Conservation (phyloP, 1,140 invertebrate species). For the Zophobas morio region DNA sequence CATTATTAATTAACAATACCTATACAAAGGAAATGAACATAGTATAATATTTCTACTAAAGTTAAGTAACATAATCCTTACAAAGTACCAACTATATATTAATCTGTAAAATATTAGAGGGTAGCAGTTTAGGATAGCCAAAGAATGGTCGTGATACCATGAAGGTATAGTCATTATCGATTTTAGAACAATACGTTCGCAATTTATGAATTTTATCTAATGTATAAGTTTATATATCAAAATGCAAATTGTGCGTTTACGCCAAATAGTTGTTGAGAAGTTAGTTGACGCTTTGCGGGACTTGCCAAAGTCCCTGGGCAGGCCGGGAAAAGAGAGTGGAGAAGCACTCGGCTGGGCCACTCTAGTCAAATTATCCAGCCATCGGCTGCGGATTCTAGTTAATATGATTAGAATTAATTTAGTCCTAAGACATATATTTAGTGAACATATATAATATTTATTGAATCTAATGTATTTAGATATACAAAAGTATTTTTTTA, state of each 20-base stretch:
- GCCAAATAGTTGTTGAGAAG: conserved; percentile 66
- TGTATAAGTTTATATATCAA: conserved; percentile 64
- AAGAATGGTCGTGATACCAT: conserved; percentile 57
- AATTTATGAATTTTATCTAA: conserved; percentile 65
- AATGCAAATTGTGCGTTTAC: conserved; percentile 63
- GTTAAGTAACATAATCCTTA: conserved; percentile 76
- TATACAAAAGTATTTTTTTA: conserved; percentile 58
- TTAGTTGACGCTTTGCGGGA: conserved; percentile 65
- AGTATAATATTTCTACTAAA: conserved; percentile 75
- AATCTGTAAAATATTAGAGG: conserved; percentile 64
- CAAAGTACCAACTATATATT: conserved; percentile 76
- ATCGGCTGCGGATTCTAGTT: conserved; percentile 61
- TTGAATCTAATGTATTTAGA: conserved; percentile 64
- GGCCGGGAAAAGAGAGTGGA: conserved; percentile 48
- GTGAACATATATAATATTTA: conserved; percentile 65
- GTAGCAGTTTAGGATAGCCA: conserved; percentile 61
- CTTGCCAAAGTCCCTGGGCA: conserved; percentile 38
- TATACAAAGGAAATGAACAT: conserved; percentile 60
- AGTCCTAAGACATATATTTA: conserved; percentile 65
- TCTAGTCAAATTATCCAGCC: conserved; percentile 68
- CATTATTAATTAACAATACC: conserved; percentile 59
- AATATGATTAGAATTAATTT: conserved; percentile 66
- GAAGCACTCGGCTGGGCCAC: conserved; percentile 62
- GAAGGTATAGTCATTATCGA: conserved; percentile 60
- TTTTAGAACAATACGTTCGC: conserved; percentile 66